Base-by-base conservation (phyloP, 2,888 invertebrate genomes). In the Andrena camellia region DNA sequence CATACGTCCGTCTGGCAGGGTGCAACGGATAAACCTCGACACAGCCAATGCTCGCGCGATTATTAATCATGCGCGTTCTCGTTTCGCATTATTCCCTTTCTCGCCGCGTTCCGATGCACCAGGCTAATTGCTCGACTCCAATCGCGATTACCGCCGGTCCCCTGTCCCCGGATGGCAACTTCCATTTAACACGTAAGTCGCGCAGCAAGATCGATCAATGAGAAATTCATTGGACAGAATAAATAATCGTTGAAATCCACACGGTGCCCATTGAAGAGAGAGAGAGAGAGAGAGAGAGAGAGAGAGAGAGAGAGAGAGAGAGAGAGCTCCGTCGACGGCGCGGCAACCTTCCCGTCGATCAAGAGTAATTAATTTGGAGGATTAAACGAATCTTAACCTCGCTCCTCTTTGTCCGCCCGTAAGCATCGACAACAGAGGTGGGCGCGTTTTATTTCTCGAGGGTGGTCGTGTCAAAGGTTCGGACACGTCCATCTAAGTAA, bases 401-500 rank as follows among this genome's bases (percentile, higher is more conserved):
- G 17, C 42, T 48, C 20, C 59, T 70, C 20, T 70, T 54, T 70
- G 42, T 26, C 20, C 10, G 13, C 23, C 10, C 2, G 59, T n/a
- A 29, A 29, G 67, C 75, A 50, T 31, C 20, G 50, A 50, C 57
- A 42, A 48, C 23, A 52, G 52, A 54, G 48, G 20, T 29, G 23
- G 29, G 63, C 60, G 64, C 35, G 66, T 63, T 82, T 82, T 77
- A 82, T 83, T 83, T 57, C 31, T 50, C 67, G 35, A 54, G 54
- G 52, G 82, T 13, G 42, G 20, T 52, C 70, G 82, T 74, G 80
- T 69, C 87, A 87, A 87, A 86, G 83, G 80, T 85, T 68, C 67
- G 81, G 84, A 84, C 85, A 75, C 85, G 87, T 89, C 88, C 88
- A 88, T 89, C 86, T 88, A 88, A 88, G 88, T 88, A 88, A 88